Evolutionary conservation across 2,113 vertebrate genomes (phyloP).

Genomic region (Hydrochoerus hydrochaeris): DNA sequence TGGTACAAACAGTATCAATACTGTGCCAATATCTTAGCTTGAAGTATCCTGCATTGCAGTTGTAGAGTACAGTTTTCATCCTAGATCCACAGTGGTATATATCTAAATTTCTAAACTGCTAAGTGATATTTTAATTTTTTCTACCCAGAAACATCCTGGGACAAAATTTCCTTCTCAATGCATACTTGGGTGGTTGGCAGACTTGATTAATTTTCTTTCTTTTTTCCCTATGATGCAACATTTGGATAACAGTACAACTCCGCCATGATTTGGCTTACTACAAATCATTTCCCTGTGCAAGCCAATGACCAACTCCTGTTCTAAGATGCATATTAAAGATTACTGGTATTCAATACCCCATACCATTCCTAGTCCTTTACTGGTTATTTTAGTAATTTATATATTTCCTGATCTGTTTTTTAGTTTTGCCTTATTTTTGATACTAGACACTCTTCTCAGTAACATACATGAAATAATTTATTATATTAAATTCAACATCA

Average conservation of each 20-base stretch:
- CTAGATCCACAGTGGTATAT: neutral
- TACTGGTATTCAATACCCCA: neutral
- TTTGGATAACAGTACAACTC: neutral
- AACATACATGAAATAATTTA: neutral
- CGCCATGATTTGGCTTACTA: neutral
- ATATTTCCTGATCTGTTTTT: neutral
- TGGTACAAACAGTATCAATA: neutral
- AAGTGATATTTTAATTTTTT: neutral
- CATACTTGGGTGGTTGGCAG: neutral
- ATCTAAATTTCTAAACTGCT: neutral
- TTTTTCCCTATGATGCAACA: neutral
- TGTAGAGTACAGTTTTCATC: neutral
- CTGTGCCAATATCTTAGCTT: neutral
- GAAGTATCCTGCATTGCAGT: neutral
- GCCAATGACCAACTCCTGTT: neutral
- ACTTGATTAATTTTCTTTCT: neutral
- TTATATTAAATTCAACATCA: neutral
- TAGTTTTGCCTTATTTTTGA: slow-evolving; percentile 2
- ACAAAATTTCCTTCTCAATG: neutral
- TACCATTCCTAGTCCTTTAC: neutral
- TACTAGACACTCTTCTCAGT: neutral
- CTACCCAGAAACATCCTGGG: neutral
- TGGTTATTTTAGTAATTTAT: neutral
- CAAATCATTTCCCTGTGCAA: neutral
- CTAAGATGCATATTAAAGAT: neutral